Evolutionary conservation across 64 coral and sea anemone genomes (phyloP).

Genomic region (Pachyseris speciosa): DNA sequence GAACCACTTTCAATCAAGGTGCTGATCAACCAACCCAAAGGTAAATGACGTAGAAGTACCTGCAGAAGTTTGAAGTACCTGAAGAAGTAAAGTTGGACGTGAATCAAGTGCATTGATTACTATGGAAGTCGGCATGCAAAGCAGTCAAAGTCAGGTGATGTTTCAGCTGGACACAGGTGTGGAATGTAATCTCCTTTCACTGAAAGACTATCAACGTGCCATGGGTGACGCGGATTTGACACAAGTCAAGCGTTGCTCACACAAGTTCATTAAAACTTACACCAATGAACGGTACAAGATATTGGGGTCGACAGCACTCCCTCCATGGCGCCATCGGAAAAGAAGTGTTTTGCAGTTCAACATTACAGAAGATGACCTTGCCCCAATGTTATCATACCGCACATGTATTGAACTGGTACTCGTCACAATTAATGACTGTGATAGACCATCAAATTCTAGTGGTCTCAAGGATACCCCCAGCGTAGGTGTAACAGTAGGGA

Average conservation of each 20-base stretch:
- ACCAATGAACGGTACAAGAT: slow-evolving; percentile 52
- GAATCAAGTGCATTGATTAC: background rate
- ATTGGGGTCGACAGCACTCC: slow-evolving; percentile 16
- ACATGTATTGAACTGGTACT: slow-evolving; percentile 38
- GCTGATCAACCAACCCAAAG: slow-evolving; percentile 32
- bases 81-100: background rate
- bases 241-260: slow-evolving; percentile 33
- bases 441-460: slow-evolving; percentile 1
- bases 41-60: slow-evolving; percentile 32
- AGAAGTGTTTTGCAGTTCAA: slow-evolving; percentile 33
- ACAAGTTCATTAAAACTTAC: slow-evolving; percentile 61
- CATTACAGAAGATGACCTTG: slow-evolving; percentile 51
- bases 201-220: slow-evolving; percentile 24
- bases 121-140: background rate
- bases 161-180: slow-evolving; percentile 57
- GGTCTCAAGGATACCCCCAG: background rate
- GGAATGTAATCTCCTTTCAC: slow-evolving; percentile 53
- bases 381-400: slow-evolving; percentile 31
- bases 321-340: slow-evolving; percentile 21
- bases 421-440: slow-evolving; percentile 29
- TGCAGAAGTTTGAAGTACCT: background rate
- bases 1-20: slow-evolving; percentile 58
- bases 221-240: slow-evolving; percentile 44
- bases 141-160: slow-evolving; percentile 14
- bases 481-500: slow-evolving; percentile 1